Percentiles rank a stretch among this genome's conserved stretches.
Evolutionary conservation across 2,113 vertebrate species (phyloP).

Genomic region (Alectura lathami): DNA sequence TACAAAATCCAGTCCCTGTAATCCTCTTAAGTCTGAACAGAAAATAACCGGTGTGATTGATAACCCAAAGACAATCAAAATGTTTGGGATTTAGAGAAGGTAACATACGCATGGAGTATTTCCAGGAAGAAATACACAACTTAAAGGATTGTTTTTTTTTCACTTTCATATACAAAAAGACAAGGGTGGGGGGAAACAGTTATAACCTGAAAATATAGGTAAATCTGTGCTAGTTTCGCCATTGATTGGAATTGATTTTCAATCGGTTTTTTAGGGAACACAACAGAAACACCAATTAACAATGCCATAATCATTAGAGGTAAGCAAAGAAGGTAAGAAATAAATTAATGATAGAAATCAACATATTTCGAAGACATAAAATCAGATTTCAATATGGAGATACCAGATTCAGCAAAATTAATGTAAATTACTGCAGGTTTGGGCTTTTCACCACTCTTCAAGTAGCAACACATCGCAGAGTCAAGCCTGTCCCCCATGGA

Average conservation of each 20-base stretch:
- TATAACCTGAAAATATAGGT: not conserved
- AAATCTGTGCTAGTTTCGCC: not conserved
- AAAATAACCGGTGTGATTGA: slow-evolving; percentile 62
- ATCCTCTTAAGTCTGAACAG: slow-evolving; percentile 71
- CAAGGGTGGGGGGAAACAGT: rapidly evolving
- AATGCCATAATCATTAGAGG: slow-evolving; percentile 29
- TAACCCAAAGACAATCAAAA: slow-evolving; percentile 56
- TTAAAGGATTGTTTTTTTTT: not conserved
- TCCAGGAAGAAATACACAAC: not conserved
- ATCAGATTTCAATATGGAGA: not conserved
- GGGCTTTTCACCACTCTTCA: not conserved
- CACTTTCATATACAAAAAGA: not conserved
- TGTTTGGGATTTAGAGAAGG: slow-evolving; percentile 18
- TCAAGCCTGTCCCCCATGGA: rapidly evolving
- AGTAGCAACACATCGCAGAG: not conserved
- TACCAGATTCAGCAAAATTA: not conserved
- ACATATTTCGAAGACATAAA: not conserved
- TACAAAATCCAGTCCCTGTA: slow-evolving; percentile 61
- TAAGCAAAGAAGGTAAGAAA: not conserved
- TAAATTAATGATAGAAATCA: slow-evolving; percentile 22
- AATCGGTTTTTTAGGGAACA: not conserved
- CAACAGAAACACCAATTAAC: slow-evolving; percentile 41
- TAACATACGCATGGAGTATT: not conserved
- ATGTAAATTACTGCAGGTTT: not conserved
- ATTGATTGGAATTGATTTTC: not conserved